phyloP scores from a whole-genome alignment of 2,113 vertebrate genomes.

The Paraplagusia blochii region DNA sequence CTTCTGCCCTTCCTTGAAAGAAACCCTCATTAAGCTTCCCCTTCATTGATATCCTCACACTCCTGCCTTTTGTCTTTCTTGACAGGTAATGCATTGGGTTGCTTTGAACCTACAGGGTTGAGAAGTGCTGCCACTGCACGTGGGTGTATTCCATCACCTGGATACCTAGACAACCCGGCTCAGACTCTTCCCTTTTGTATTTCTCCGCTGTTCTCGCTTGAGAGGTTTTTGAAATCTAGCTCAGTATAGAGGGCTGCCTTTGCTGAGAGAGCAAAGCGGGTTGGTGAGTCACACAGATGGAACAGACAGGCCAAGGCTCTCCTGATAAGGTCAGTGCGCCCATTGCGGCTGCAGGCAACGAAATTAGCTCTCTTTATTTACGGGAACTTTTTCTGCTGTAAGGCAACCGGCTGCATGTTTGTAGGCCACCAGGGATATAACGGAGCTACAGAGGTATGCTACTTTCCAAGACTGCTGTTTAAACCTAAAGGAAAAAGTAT shows the following conservation, averaged over 20 bases:
- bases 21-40: constrained; percentile 19
- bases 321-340: constrained; percentile 76
- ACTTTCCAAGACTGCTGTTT: constrained; percentile 6
- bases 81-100: constrained; percentile 39
- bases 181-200: constrained; percentile 33
- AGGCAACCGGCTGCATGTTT: constrained; percentile 16
- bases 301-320: constrained; percentile 54
- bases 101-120: constrained; percentile 20
- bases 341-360: constrained; percentile 60
- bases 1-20: constrained; percentile 9
- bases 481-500: constrained; percentile 13
- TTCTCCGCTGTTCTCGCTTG: constrained; percentile 37
- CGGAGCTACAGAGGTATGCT: constrained; percentile 5
- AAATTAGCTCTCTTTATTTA: constrained; percentile 70
- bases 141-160: constrained; percentile 50
- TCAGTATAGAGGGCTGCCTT: constrained; percentile 30
- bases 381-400: constrained; percentile 39
- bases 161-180: constrained; percentile 39
- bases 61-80: constrained; percentile 3
- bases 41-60: constrained; percentile 8
- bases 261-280: constrained; percentile 41
- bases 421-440: constrained; percentile 18
- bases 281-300: constrained; percentile 62
- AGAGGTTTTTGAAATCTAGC: constrained; percentile 65
- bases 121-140: constrained; percentile 21